Conservation (phyloP, 2,113 vertebrate genomes). For the Gymnorhina tibicen region DNA sequence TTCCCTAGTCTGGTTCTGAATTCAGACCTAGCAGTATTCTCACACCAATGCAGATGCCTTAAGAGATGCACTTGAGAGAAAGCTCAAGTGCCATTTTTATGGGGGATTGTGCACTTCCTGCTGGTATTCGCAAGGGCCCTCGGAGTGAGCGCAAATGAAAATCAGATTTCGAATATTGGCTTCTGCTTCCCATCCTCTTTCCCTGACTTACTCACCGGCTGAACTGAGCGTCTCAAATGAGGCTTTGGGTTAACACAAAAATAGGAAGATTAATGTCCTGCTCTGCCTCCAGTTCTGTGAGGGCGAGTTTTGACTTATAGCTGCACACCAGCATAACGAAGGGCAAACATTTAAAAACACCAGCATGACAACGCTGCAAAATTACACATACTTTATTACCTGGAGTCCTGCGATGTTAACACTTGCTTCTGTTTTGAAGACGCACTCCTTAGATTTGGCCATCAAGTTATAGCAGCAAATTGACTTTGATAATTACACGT, state of each 20-base stretch:
- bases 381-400: neutral
- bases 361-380: neutral
- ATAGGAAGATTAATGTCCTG: neutral
- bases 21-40: neutral
- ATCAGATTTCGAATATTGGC: neutral
- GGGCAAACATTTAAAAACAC: neutral
- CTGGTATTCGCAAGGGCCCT: neutral
- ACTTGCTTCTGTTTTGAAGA: neutral
- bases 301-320: neutral
- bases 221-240: neutral
- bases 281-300: neutral
- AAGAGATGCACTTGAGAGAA: too few species aligned
- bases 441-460: neutral
- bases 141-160: neutral
- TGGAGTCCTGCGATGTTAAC: neutral
- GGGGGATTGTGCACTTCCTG: neutral
- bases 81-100: neutral
- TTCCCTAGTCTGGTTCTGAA: neutral
- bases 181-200: neutral
- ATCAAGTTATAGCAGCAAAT: conserved; percentile 27
- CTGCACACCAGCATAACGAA: neutral
- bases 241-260: neutral
- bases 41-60: neutral
- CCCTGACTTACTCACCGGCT: neutral
- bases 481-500: conserved; percentile 38